Percentiles rank a stretch among this genome's conserved stretches.
phyloP scores from a whole-genome alignment of 2,888 invertebrate species.

The Anagyrus pseudococci region DNA sequence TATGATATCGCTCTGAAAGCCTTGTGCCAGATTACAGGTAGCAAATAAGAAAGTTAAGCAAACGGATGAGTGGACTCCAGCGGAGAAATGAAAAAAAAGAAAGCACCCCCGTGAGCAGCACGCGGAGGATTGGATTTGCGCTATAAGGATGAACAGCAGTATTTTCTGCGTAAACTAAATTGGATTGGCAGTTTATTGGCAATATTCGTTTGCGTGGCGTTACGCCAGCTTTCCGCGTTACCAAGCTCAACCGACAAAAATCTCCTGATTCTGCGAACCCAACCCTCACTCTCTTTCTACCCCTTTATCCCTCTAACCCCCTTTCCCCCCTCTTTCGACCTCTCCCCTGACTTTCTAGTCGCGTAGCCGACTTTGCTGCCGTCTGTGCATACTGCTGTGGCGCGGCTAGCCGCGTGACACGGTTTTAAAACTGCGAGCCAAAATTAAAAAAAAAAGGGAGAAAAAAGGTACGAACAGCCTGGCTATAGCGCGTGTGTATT shows the following conservation, averaged over 20 bases:
- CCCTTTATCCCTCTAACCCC: too few relatives aligned
- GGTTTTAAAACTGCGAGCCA: conserved; percentile 21
- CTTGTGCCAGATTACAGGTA: too few relatives aligned
- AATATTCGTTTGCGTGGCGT: conserved; percentile 60
- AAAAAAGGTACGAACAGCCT: not conserved
- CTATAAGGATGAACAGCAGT: conserved; percentile 51
- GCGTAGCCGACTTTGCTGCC: not conserved
- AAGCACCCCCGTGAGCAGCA: conserved; percentile 1
- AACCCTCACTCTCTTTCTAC: conserved; percentile 11
- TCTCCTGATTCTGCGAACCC: conserved; percentile 38
- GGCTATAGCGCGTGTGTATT: too few relatives aligned
- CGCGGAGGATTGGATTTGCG: conserved; percentile 37
- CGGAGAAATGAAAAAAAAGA: conserved; percentile 1
- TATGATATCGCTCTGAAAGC: too few relatives aligned
- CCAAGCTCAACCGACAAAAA: conserved; percentile 46
- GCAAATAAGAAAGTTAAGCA: too few relatives aligned
- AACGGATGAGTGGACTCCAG: too few relatives aligned
- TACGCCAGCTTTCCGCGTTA: conserved; percentile 50
- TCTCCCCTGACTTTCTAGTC: not conserved
- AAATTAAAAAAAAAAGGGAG: conserved; percentile 16
- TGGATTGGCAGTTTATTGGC: conserved; percentile 61
- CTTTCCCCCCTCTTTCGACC: not conserved
- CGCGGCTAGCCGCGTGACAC: conserved; percentile 6
- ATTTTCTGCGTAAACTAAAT: conserved; percentile 58
- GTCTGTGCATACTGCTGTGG: not conserved